A percentile compares a stretch with the other conserved stretches of the same genome.
These are phyloP conservation scores for Copidosoma aretas DNA, from an alignment of 2,888 invertebrate species.

Conservation along the genomic window DNA sequence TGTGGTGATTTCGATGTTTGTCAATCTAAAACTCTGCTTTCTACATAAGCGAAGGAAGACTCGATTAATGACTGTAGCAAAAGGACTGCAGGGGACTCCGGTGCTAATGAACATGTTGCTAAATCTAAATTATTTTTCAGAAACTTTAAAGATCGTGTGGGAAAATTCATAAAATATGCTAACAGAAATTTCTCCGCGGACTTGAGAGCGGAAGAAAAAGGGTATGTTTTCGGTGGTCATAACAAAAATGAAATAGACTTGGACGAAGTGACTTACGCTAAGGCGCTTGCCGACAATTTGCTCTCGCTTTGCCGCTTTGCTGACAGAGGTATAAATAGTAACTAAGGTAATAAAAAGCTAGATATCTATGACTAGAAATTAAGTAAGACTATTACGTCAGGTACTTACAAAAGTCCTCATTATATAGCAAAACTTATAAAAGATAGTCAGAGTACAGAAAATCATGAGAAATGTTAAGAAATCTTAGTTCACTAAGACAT, in stretches of 20 bases:
- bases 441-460: neutral
- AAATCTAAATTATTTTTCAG: conserved; percentile 41
- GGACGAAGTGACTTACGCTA: conserved; percentile 40
- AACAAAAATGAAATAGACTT: conserved; percentile 33
- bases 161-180: conserved; percentile 40
- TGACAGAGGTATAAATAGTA: conserved; percentile 32
- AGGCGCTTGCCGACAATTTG: conserved; percentile 39
- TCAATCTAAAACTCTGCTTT: too few relatives aligned
- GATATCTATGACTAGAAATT: conserved; percentile 23
- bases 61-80: too few relatives aligned
- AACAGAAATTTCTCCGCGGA: conserved; percentile 42
- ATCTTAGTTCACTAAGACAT: too few relatives aligned
- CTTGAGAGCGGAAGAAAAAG: conserved; percentile 41
- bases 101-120: conserved; percentile 44
- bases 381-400: neutral
- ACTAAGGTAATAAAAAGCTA: conserved; percentile 38
- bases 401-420: conserved; percentile 30
- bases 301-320: conserved; percentile 42
- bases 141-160: conserved; percentile 35
- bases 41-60: too few relatives aligned
- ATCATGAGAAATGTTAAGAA: neutral
- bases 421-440: neutral
- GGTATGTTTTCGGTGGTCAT: conserved; percentile 26
- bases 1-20: too few relatives aligned
- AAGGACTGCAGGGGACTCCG: conserved; percentile 34